Percentiles rank a stretch among this genome's conserved stretches.
Evolutionary conservation across 1,140 invertebrate species (phyloP).

Genomic region (Drosophila arawakana): DNA sequence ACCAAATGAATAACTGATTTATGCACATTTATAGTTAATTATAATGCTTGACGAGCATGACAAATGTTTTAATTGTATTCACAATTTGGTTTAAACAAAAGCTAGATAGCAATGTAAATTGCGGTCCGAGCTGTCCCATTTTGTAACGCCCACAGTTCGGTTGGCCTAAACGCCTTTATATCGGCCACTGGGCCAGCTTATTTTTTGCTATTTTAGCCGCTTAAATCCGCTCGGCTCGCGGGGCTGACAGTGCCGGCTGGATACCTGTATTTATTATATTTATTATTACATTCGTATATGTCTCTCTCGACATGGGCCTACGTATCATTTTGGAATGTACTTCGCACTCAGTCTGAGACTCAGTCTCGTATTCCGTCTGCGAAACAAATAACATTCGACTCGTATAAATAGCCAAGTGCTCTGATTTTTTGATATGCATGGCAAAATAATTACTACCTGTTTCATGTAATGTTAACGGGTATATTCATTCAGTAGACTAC

Average conservation of each 20-base stretch:
- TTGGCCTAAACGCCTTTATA: slow-evolving; percentile 52
- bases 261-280: slow-evolving; percentile 43
- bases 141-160: slow-evolving; percentile 47
- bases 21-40: slow-evolving; percentile 55
- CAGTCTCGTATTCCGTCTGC: slow-evolving; percentile 39
- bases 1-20: slow-evolving; percentile 15
- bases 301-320: slow-evolving; percentile 29
- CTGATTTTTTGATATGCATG: slow-evolving; percentile 66
- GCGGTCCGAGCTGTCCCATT: slow-evolving; percentile 32
- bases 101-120: slow-evolving; percentile 32
- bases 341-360: slow-evolving; percentile 3
- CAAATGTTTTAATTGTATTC: slow-evolving; percentile 75
- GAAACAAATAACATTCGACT: slow-evolving; percentile 30
- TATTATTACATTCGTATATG: slow-evolving; percentile 24
- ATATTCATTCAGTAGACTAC: not conserved
- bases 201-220: slow-evolving; percentile 3
- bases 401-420: slow-evolving; percentile 56
- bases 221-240: slow-evolving; percentile 18
- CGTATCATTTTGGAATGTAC: slow-evolving; percentile 43
- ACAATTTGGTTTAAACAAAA: slow-evolving; percentile 41
- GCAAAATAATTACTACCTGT: slow-evolving; percentile 50
- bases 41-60: slow-evolving; percentile 46
- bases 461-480: slow-evolving; percentile 21
- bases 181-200: slow-evolving; percentile 61
- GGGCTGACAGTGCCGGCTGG: slow-evolving; percentile 9